These are phyloP conservation scores for Talpa occidentalis DNA, from an alignment of 2,113 vertebrate genomes.

Conservation along the genomic window DNA sequence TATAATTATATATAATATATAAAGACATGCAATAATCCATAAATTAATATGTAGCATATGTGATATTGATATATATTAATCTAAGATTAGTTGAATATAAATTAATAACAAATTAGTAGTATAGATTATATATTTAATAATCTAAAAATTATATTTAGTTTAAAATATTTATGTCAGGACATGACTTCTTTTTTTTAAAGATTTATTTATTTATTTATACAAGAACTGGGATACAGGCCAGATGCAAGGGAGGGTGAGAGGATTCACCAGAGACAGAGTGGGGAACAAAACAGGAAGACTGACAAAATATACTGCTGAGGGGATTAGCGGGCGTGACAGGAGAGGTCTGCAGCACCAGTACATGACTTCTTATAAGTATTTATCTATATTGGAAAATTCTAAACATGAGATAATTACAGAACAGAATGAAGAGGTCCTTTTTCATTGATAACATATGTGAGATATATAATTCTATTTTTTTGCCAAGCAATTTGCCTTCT, in stretches of 20 bases:
- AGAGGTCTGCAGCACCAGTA: too few relatives aligned
- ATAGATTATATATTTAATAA: too few relatives aligned
- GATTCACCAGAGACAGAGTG: too few relatives aligned
- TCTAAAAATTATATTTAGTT: neutral
- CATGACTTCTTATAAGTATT: neutral
- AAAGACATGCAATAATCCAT: neutral
- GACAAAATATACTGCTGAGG: too few relatives aligned
- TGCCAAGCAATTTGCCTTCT: conserved; percentile 41
- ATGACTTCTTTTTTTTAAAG: too few relatives aligned
- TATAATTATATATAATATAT: neutral
- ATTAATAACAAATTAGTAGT: neutral
- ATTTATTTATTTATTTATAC: too few relatives aligned
- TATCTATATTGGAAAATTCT: conserved; percentile 11
- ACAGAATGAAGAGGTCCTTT: conserved; percentile 11
- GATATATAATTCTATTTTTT: neutral
- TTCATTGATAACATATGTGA: neutral
- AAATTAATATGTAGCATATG: neutral
- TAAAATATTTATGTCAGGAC: neutral
- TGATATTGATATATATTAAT: neutral
- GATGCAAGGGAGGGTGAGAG: too few relatives aligned
- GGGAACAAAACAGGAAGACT: too few relatives aligned
- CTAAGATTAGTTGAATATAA: neutral
- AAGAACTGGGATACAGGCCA: too few relatives aligned
- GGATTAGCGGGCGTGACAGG: too few relatives aligned
- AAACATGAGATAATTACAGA: neutral